These are phyloP conservation scores for Tetramorium bicarinatum DNA, from an alignment of 2,888 invertebrate genomes.

Conservation along the genomic window DNA sequence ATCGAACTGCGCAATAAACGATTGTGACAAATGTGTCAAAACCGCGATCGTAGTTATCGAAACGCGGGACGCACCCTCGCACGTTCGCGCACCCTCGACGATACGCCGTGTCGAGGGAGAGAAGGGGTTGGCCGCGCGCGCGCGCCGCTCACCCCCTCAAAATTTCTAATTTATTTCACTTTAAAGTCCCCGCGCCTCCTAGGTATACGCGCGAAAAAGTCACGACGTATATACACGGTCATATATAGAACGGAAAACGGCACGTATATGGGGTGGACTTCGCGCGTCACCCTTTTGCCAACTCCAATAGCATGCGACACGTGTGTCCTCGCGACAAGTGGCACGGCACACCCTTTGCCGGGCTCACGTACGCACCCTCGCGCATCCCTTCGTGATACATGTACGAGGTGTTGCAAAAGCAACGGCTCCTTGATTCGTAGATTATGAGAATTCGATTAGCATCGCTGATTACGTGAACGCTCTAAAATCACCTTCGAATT, in stretches of 20 bases:
- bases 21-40: slow-evolving; percentile 73
- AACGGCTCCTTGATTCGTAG: background rate
- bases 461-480: background rate
- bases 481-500: background rate
- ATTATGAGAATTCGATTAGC: background rate
- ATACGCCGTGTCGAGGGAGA: slow-evolving; percentile 12
- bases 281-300: slow-evolving; percentile 76
- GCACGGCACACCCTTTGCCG: slow-evolving; percentile 78
- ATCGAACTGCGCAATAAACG: slow-evolving; percentile 71
- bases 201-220: slow-evolving; percentile 67
- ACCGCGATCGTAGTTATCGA: slow-evolving; percentile 70
- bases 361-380: slow-evolving; percentile 61
- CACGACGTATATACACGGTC: slow-evolving; percentile 63
- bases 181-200: slow-evolving; percentile 81
- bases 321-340: slow-evolving; percentile 84
- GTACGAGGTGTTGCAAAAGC: slow-evolving; percentile 42
- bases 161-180: slow-evolving; percentile 83
- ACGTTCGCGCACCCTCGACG: slow-evolving; percentile 41
- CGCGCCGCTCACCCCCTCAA: background rate
- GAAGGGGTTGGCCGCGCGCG: slow-evolving; percentile 49
- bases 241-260: slow-evolving; percentile 66
- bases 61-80: slow-evolving; percentile 45
- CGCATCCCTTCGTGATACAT: slow-evolving; percentile 48
- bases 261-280: slow-evolving; percentile 69
- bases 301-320: slow-evolving; percentile 82